Base-by-base conservation (phyloP, 1,140 invertebrate species). In the Camponotus pennsylvanicus region DNA sequence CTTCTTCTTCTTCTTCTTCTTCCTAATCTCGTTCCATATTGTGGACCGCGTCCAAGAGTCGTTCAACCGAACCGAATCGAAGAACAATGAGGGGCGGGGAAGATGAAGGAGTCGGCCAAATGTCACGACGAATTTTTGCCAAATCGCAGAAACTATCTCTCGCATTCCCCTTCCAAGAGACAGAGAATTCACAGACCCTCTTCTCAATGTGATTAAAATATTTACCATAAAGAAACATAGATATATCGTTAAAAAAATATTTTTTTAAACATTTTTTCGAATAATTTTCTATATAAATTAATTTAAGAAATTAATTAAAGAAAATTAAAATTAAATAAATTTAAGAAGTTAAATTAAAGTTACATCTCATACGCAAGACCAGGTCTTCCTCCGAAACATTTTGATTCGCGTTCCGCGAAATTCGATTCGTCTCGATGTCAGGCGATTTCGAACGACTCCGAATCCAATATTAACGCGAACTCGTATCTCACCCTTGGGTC, bases 11-110 rank as follows among this genome's bases (percentile, higher is more conserved):
- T 63, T 21, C 49, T 73, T 34, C 70, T 27, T 42, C 49, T 40
- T 27, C 49, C 80, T 88, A 88, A 88, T 86, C 88, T 80, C 59
- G 63, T 55, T 71, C 49, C 34, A 69, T 59, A 66, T 45, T 42
- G 67, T 73, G 21, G 34, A 59, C 8, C 27, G 13, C 4, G 27
- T 79, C 52, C 67, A 11, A 70, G 70, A 88, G 57, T 55, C 18
- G 82, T 66, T 88, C 80, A 45, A 61, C 61, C 61, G 59, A 52
- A 89, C 27, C 73, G 52, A 63, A 59, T 71, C 37, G 32, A 57
- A 27, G 82, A 40, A 73, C 11, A 49, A 73, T 15, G 49, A 18
- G 42, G 42, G 42, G 40, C 40, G 40, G 13, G 21, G 27, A 49
- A 34, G 5, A 49, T 5, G 37, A 4, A 13, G 42, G 13, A 52